A percentile compares a stretch with the other conserved stretches of the same genome.
phyloP scores from a whole-genome alignment of 2,113 vertebrate genomes.

The Phrynosoma platyrhinos region DNA sequence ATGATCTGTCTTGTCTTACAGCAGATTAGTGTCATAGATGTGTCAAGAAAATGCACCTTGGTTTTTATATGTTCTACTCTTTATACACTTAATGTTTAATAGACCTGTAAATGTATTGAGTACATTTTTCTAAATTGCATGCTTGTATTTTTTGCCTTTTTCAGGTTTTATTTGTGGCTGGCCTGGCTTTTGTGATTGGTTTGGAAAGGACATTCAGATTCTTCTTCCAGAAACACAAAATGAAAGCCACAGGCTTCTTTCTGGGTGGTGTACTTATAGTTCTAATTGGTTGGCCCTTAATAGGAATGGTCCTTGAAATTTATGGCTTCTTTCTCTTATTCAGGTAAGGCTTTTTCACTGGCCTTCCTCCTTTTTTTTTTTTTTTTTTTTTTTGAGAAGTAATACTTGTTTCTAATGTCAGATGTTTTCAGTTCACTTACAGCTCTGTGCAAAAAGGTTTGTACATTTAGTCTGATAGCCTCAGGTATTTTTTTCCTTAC shows the following conservation, averaged over 20 bases:
- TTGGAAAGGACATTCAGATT: constrained; percentile 97
- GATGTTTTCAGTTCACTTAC: constrained; percentile 12
- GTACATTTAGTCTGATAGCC: background rate
- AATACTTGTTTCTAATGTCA: fast-evolving
- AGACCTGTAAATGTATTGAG: background rate
- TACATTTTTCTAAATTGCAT: background rate
- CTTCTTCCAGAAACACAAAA: constrained; percentile 99
- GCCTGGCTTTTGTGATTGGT: constrained; percentile 95
- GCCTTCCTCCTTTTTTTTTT: background rate
- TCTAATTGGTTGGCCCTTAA: constrained; percentile 94
- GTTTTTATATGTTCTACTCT: background rate
- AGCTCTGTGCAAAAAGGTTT: background rate
- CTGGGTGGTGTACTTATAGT: constrained; percentile 95
- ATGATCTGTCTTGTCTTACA: no score
- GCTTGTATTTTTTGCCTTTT: constrained; percentile 16
- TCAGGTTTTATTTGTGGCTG: constrained; percentile 96
- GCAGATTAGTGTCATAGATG: no score
- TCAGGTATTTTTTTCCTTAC: background rate
- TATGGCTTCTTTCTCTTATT: constrained; percentile 98
- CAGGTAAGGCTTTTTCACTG: constrained; percentile 80
- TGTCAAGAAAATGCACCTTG: no score
- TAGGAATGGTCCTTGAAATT: constrained; percentile 95
- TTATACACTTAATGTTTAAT: background rate
- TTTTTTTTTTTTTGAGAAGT: background rate
- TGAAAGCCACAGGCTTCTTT: constrained; percentile 96